Percentiles rank a stretch among this genome's conserved stretches.
phyloP scores from a whole-genome alignment of 2,888 invertebrate genomes.

The Cantharis rufa region DNA sequence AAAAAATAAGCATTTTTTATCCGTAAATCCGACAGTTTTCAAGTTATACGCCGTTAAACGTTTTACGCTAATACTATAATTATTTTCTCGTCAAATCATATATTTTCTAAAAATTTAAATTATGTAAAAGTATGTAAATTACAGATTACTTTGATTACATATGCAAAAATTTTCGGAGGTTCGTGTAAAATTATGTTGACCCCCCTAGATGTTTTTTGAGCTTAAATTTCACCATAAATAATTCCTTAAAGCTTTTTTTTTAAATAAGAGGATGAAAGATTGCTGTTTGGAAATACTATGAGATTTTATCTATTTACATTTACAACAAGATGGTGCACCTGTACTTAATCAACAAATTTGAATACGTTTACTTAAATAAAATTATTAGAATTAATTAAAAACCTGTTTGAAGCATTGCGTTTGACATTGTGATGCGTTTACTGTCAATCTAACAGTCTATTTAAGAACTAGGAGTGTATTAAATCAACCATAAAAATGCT shows the following conservation, averaged over 20 bases:
- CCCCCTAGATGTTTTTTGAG: neutral
- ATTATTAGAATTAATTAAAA: constrained; percentile 2
- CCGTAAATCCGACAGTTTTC: neutral
- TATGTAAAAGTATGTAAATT: neutral
- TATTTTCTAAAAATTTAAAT: neutral
- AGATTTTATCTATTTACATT: neutral
- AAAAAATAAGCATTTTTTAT: neutral
- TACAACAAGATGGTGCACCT: constrained; percentile 1
- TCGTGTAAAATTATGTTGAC: neutral
- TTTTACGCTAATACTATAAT: neutral
- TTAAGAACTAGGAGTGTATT: neutral
- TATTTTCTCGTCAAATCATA: neutral
- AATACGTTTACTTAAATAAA: constrained; percentile 1
- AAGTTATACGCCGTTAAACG: neutral
- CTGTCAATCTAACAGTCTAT: neutral
- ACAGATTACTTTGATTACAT: neutral
- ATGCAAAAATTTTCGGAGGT: neutral
- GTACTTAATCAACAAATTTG: constrained; percentile 1
- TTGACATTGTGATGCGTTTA: constrained; percentile 3
- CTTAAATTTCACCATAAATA: neutral
- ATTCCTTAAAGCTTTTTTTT: neutral
- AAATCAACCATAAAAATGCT: neutral
- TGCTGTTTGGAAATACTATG: neutral
- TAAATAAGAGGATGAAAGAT: neutral
- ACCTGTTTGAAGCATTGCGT: neutral